Evolutionary conservation across 2,797 vertebrate genomes (phyloP).

Genomic region (Numenius phaeopus): DNA sequence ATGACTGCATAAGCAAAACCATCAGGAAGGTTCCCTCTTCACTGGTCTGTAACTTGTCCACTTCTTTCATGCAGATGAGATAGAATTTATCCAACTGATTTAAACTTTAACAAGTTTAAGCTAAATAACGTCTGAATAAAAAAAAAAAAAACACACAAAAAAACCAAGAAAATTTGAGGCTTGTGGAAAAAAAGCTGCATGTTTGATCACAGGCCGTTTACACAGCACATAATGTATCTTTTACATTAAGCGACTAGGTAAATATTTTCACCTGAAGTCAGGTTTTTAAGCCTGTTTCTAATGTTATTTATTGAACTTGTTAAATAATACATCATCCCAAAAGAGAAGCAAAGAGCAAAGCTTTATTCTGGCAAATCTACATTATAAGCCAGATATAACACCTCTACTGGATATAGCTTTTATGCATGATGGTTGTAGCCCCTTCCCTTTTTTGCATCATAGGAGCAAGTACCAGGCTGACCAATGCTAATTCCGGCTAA

Average conservation of each 20-base stretch:
- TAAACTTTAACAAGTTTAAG: background rate
- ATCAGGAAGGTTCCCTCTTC: background rate
- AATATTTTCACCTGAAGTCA: background rate
- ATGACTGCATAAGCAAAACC: background rate
- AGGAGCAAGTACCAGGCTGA: background rate
- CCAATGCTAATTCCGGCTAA: background rate
- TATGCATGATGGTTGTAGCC: background rate
- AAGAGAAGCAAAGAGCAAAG: background rate
- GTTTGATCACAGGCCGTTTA: background rate
- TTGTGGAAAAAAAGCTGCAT: rapidly evolving
- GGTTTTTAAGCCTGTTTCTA: background rate
- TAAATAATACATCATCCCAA: background rate
- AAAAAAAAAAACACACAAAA: background rate
- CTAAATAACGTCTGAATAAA: background rate
- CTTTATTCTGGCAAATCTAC: background rate
- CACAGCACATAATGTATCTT: background rate
- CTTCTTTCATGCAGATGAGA: background rate
- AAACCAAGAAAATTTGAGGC: background rate
- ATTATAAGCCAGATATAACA: background rate
- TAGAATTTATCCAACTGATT: background rate
- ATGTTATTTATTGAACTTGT: background rate
- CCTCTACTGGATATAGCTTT: background rate
- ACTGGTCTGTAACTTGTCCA: background rate
- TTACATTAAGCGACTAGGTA: background rate
- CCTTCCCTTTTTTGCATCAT: background rate